Conservation (phyloP, 1,140 invertebrate genomes). For the Pygmarrhopalites habei region DNA sequence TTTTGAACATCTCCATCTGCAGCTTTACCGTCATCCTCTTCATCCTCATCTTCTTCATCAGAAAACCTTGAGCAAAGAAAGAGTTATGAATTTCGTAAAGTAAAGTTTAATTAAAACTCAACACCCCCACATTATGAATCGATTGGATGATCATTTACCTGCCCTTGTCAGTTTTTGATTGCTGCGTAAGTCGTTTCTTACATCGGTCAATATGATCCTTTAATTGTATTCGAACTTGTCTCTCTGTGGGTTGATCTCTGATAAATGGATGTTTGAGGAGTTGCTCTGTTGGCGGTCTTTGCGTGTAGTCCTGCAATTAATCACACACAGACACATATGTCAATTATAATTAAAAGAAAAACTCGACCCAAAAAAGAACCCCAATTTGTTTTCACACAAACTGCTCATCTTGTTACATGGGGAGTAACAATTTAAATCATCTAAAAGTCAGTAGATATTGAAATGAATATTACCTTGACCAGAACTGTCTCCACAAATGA, state of each 20-base stretch:
- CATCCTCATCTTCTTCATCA: slow-evolving; percentile 62
- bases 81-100: too few relatives aligned
- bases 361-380: background rate
- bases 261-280: slow-evolving; percentile 96
- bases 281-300: slow-evolving; percentile 95
- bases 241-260: slow-evolving; percentile 92
- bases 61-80: too few relatives aligned
- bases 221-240: slow-evolving; percentile 94
- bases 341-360: background rate
- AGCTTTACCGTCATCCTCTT: slow-evolving; percentile 72
- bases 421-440: too few relatives aligned
- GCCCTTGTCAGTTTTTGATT: slow-evolving; percentile 47
- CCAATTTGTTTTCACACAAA: background rate
- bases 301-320: slow-evolving; percentile 73
- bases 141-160: too few relatives aligned
- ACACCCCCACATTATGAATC: too few relatives aligned
- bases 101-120: too few relatives aligned
- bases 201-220: slow-evolving; percentile 99
- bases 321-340: background rate
- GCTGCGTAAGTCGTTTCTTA: slow-evolving; percentile 88
- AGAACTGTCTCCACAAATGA: slow-evolving; percentile 77
- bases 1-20: slow-evolving; percentile 52
- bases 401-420: too few relatives aligned
- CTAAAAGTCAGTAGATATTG: too few relatives aligned
- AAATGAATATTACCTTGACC: slow-evolving; percentile 59